phyloP scores from a whole-genome alignment of 1,140 invertebrate species.

The Hylaeus anthracinus region DNA sequence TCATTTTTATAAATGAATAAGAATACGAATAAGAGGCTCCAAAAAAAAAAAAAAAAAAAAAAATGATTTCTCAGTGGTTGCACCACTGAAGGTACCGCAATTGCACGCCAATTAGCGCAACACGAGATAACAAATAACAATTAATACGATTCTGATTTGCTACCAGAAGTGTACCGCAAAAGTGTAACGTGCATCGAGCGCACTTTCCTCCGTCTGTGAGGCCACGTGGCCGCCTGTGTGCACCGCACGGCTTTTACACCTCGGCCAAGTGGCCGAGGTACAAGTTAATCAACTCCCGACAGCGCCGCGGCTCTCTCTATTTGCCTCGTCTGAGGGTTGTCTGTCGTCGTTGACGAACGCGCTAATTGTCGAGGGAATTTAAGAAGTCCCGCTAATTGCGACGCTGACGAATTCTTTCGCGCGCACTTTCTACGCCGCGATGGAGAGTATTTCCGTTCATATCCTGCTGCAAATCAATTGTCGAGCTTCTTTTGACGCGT shows the following conservation, averaged over 20 bases:
- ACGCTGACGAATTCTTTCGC: slow-evolving; percentile 6
- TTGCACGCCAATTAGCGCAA: slow-evolving; percentile 17
- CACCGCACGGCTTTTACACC: neutral
- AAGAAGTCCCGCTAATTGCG: slow-evolving; percentile 25
- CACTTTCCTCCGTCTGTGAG: neutral
- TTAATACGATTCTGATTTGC: slow-evolving; percentile 26
- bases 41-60: no score
- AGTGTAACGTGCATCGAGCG: neutral
- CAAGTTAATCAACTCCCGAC: slow-evolving; percentile 36
- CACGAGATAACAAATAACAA: neutral
- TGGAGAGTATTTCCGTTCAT: neutral
- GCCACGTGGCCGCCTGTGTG: neutral
- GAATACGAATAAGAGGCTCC: no score
- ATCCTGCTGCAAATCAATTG: neutral
- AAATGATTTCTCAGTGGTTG: no score
- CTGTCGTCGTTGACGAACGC: slow-evolving; percentile 28
- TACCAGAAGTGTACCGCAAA: slow-evolving; percentile 15
- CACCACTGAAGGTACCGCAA: neutral
- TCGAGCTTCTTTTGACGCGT: neutral
- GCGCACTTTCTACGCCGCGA: slow-evolving; percentile 7
- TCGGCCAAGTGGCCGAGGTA: neutral
- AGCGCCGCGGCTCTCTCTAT: slow-evolving; percentile 40
- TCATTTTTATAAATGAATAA: no score
- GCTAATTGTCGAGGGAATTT: slow-evolving; percentile 35
- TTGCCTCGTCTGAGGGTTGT: slow-evolving; percentile 17